Evolutionary conservation across 2,797 vertebrate species (phyloP), one percentile per base, ranked within the genome.

Genomic region (Acridotheres tristis): DNA sequence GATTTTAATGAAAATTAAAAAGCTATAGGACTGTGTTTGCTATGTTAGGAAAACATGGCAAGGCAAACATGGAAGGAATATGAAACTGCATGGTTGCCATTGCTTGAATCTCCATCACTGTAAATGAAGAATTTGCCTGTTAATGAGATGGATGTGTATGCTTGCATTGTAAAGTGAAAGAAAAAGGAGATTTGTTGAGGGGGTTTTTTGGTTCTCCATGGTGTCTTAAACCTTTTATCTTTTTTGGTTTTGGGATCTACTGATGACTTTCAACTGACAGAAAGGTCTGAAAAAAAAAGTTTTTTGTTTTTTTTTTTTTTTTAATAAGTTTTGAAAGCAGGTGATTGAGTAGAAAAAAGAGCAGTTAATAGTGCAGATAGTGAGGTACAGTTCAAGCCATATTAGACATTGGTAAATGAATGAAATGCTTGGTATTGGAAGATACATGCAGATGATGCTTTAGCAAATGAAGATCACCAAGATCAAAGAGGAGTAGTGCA

Each of bases 181-280:
- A n/a, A 22, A n/a, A 51, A 53, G 20, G 5, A 51, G 3, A 7
- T 50, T 76, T 69, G 9, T 62, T 90, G 12, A 32, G 26, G 10
- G 9, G 1, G 0, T 5, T 20, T 78, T 67, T 67, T 74, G 2
- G 5, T 8, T 27, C 16, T 89, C 48, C 1, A 0, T 69, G 18
- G 3, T 76, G 34, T 38, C 29, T 74, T 7, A 51, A 85, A 91
- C 43, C 11, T 25, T 59, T 47, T 18, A 10, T 7, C n/a, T 16
- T 16, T 66, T 69, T 84, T 1, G 3, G 4, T 62, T 91, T 83
- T 80, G 62, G 17, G 12, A 77, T 20, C 19, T 72, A 15, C 20
- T 57, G 29, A 19, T 80, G 29, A 22, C 53, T 82, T 83, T 62
- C 42, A 86, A 7, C 22, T 88, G 69, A 40, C 11, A 45, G 57